Evolutionary conservation across 64 coral and sea anemone genomes (phyloP), one percentile per base, ranked within the genome.

Genomic region (Montipora efflorescens): DNA sequence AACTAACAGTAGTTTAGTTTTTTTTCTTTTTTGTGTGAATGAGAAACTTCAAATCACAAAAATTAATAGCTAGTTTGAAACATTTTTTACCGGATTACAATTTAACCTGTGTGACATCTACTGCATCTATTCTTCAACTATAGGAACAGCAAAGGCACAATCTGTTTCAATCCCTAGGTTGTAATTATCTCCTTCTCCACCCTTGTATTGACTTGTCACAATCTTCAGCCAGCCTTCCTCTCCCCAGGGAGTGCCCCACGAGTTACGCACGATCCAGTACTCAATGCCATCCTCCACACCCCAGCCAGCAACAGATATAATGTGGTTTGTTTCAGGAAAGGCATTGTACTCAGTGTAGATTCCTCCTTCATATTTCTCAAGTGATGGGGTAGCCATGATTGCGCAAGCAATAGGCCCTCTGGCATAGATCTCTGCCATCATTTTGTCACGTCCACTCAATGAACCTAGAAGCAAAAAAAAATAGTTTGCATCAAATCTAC

Each of bases 381-480:
- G 81, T 2, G 46, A 51, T 4, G 7, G 8, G 7, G 95, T 99
- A 22, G 88, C 95, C 98, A 99, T 99, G 19, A 99, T 99, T 2
- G 86, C 92, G 79, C 98, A 99, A 16, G 95, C 98, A 80, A 99
- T 99, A 4, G 98, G 98, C 18, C 98, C 98, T 13, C 98, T 93
- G 14, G 92, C 95, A 92, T 92, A 92, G 18, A 99, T 92, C 58
- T 99, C 98, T 18, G 98, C 98, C 95, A 96, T 99, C 98, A 99
- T 99, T 8, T 96, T 88, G 14, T 96, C 92, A 51, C 89, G 68
- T 23, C 92, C 98, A 4, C 19, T 90, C n/a, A 99, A 89, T 68
- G 22, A 74, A 72, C 98, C 98, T 99, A 51, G 7, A 66, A 92
- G 46, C 5, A 48, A 28, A 79, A 2, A 62, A 25, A 25, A 25